These are phyloP conservation scores for Tragulus kanchil DNA, from an alignment of 2,113 vertebrate species.

Conservation along the genomic window DNA sequence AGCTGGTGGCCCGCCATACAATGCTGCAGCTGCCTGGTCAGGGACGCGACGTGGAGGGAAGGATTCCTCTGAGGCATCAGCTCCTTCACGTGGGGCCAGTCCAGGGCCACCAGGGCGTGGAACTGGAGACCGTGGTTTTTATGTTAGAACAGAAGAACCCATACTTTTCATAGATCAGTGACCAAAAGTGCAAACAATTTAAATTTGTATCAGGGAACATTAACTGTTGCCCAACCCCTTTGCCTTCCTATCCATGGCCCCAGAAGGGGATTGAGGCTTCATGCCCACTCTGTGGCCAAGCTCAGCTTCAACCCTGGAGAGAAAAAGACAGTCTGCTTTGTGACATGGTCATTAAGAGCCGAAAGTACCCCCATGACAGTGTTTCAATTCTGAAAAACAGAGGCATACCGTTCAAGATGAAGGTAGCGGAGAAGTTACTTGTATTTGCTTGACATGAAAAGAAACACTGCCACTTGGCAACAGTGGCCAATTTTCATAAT, in stretches of 20 bases:
- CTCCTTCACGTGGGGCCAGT: slow-evolving; percentile 88
- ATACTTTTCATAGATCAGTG: slow-evolving; percentile 82
- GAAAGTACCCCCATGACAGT: slow-evolving; percentile 64
- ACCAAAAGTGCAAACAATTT: slow-evolving; percentile 83
- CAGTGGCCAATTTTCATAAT: slow-evolving; percentile 73
- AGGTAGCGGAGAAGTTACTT: slow-evolving; percentile 60
- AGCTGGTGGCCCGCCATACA: slow-evolving; percentile 99
- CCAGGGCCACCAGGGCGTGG: slow-evolving; percentile 90
- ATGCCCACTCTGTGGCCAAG: slow-evolving; percentile 22
- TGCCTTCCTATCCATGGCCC: slow-evolving; percentile 14
- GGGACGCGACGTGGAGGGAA: slow-evolving; percentile 93
- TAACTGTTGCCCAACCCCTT: slow-evolving; percentile 56
- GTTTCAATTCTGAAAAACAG: slow-evolving; percentile 60
- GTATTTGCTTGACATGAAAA: slow-evolving; percentile 35
- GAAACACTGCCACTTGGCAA: slow-evolving; percentile 65
- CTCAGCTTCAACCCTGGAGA: slow-evolving; percentile 73
- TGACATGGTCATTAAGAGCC: slow-evolving; percentile 63
- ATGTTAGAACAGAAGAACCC: slow-evolving; percentile 83
- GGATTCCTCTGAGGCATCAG: slow-evolving; percentile 94
- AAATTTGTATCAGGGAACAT: slow-evolving; percentile 80
- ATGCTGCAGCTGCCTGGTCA: slow-evolving; percentile 99
- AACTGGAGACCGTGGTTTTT: slow-evolving; percentile 89
- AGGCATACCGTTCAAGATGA: slow-evolving; percentile 56
- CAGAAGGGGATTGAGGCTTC: slow-evolving; percentile 26
- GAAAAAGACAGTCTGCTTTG: slow-evolving; percentile 80